Percentiles rank a stretch among this genome's conserved stretches.
Conservation (phyloP, 1,140 invertebrate genomes). For the Drosophila elegans region DNA sequence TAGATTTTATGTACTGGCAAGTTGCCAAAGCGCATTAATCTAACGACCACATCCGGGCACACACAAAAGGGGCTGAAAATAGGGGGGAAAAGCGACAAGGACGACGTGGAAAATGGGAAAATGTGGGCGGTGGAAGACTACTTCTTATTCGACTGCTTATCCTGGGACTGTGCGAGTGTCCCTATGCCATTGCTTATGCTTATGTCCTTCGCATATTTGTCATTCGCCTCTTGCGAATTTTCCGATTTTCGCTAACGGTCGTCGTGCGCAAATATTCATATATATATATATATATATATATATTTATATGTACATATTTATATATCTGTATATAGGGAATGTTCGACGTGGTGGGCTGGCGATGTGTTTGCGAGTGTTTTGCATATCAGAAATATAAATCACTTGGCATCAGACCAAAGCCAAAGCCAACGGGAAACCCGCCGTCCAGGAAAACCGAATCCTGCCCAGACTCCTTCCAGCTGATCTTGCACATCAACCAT, state of each 20-base stretch:
- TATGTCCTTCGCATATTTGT: constrained; percentile 82
- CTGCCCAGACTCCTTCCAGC: constrained; percentile 18
- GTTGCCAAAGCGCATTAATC: constrained; percentile 81
- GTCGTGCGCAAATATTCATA: constrained; percentile 3
- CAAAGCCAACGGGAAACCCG: constrained; percentile 48
- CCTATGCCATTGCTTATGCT: constrained; percentile 78
- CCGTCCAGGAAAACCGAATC: constrained; percentile 34
- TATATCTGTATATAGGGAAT: constrained; percentile 21
- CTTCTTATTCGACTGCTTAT: constrained; percentile 54
- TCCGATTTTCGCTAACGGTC: constrained; percentile 63
- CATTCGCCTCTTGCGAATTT: constrained; percentile 75
- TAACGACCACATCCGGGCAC: constrained; percentile 79
- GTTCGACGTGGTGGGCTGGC: constrained; percentile 54
- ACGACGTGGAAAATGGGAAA: constrained; percentile 4
- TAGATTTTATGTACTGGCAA: constrained; percentile 81
- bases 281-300: neutral
- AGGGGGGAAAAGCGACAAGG: neutral
- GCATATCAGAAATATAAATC: constrained; percentile 83
- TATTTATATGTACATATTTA: neutral
- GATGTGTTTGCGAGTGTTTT: constrained; percentile 74
- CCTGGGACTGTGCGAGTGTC: constrained; percentile 38
- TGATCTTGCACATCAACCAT: constrained; percentile 30
- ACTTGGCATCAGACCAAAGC: constrained; percentile 78
- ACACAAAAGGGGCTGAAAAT: constrained; percentile 27
- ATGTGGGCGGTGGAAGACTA: constrained; percentile 17